These are phyloP conservation scores for Hypsopygia costalis DNA, from an alignment of 2,888 invertebrate genomes.

Conservation along the genomic window DNA sequence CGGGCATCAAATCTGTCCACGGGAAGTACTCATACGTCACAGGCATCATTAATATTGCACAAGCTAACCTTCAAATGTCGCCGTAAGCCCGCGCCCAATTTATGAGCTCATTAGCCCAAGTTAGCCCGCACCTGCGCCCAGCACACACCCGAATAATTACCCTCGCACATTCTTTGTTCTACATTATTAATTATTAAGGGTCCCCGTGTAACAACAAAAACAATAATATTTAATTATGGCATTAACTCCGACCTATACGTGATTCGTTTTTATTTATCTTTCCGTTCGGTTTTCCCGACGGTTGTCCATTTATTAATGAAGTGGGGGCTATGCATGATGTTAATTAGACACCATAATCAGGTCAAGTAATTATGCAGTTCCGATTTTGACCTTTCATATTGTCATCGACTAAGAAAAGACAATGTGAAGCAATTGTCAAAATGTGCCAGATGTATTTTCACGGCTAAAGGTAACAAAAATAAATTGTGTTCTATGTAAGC, in stretches of 20 bases:
- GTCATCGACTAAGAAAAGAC: too few relatives aligned
- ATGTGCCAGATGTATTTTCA: too few relatives aligned
- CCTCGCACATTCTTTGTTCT: conserved; percentile 40
- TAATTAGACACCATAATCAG: too few relatives aligned
- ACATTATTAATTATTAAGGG: conserved; percentile 47
- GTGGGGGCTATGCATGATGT: background rate
- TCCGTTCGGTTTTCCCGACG: conserved; percentile 2
- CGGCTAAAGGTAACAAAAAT: too few relatives aligned
- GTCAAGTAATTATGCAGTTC: too few relatives aligned
- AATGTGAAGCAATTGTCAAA: too few relatives aligned
- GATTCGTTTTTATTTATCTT: conserved; percentile 26
- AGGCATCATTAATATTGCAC: conserved; percentile 19
- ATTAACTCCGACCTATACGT: conserved; percentile 22
- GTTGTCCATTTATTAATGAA: background rate
- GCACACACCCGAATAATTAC: conserved; percentile 30
- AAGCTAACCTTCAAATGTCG: conserved; percentile 30
- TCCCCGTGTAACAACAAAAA: background rate
- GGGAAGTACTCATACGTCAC: conserved; percentile 10
- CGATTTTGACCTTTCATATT: too few relatives aligned
- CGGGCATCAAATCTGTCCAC: too few relatives aligned
- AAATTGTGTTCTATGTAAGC: too few relatives aligned
- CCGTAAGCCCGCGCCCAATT: conserved; percentile 31
- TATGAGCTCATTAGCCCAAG: conserved; percentile 37
- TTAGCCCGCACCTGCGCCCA: conserved; percentile 33
- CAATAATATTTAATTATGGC: conserved; percentile 30